Base-by-base conservation (phyloP, 2,888 invertebrate species). In the Megastigmus dorsalis region DNA sequence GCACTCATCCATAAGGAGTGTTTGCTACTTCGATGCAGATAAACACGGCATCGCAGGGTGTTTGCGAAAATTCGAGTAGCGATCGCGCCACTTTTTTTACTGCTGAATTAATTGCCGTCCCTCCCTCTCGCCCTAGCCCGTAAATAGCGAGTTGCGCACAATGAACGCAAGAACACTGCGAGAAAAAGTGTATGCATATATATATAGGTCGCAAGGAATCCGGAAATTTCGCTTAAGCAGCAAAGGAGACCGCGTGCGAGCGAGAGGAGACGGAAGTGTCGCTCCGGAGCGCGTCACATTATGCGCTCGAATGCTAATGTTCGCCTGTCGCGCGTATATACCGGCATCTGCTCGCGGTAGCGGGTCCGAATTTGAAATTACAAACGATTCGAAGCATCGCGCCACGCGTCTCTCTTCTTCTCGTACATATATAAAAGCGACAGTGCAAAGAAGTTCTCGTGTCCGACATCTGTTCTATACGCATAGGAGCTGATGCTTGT, bases 11-110 rank as follows among this genome's bases (percentile, higher is more conserved):
- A 10, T 30, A 38, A 65, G 6, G 43, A 60, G 10, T 26, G 45
- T 62, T 62, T 30, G 3, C 18, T 2, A 4, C 50, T 52, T 48
- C n/a, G n/a, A n/a, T n/a, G n/a, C n/a, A n/a, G n/a, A n/a, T n/a
- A n/a, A n/a, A 2, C 43, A 38, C 52, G 66, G 54, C 48, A 48
- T 60, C 18, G 57, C 63, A 74, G 68, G 67, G 76, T 69, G 74
- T 68, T 60, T 36, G 20, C 68, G 36, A 76, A 65, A n/a, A 71
- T 62, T 67, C 55, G 50, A 52, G 71, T n/a, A n/a, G n/a, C n/a
- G n/a, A n/a, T n/a, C 57, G 54, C 38, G 45, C 13, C 41, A 43
- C n/a, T 6, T 45, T 59, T 55, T 41, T 55, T 33, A 9, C 20
- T 9, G 1, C 33, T 41, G 66, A 54, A 69, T 66, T 55, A 71